These are phyloP conservation scores for Ips typographus DNA, from an alignment of 1,140 invertebrate species.

Conservation along the genomic window DNA sequence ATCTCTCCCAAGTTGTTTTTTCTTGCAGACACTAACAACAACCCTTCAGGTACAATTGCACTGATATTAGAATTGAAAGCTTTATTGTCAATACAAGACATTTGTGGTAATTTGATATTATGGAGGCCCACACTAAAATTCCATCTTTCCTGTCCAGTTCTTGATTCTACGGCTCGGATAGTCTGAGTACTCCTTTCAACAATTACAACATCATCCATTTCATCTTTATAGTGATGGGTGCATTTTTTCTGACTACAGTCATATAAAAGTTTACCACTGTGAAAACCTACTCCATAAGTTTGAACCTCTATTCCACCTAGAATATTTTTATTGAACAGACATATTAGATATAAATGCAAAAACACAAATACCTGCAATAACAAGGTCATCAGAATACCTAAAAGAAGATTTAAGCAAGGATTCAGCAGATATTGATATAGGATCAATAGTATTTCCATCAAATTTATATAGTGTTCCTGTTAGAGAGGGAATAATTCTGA, in stretches of 20 bases:
- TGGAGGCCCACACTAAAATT: slow-evolving; percentile 93
- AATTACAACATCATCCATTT: slow-evolving; percentile 70
- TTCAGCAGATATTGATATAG: slow-evolving; percentile 82
- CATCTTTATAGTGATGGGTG: slow-evolving; percentile 55
- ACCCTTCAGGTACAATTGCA: slow-evolving; percentile 73
- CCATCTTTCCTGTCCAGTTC: slow-evolving; percentile 86
- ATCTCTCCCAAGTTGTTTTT: slow-evolving; percentile 56
- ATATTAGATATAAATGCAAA: slow-evolving; percentile 22
- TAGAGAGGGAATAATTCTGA: slow-evolving; percentile 87
- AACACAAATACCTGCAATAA: slow-evolving; percentile 73
- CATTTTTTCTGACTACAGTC: slow-evolving; percentile 77
- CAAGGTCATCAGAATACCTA: slow-evolving; percentile 80
- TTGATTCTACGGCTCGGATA: slow-evolving; percentile 82
- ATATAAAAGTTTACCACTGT: slow-evolving; percentile 75
- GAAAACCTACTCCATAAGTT: slow-evolving; percentile 72
- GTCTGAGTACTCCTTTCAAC: slow-evolving; percentile 80
- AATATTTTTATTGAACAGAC: slow-evolving; percentile 64
- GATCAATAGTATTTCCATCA: slow-evolving; percentile 84
- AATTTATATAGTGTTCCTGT: slow-evolving; percentile 88
- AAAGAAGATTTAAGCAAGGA: slow-evolving; percentile 81
- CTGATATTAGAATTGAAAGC: slow-evolving; percentile 60
- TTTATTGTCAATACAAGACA: slow-evolving; percentile 45
- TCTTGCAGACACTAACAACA: slow-evolving; percentile 65
- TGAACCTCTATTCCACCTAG: slow-evolving; percentile 65
- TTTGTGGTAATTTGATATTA: slow-evolving; percentile 66